Evolutionary conservation across 2,113 vertebrate species (phyloP).

Genomic region (Leptobrachium ailaonicum): DNA sequence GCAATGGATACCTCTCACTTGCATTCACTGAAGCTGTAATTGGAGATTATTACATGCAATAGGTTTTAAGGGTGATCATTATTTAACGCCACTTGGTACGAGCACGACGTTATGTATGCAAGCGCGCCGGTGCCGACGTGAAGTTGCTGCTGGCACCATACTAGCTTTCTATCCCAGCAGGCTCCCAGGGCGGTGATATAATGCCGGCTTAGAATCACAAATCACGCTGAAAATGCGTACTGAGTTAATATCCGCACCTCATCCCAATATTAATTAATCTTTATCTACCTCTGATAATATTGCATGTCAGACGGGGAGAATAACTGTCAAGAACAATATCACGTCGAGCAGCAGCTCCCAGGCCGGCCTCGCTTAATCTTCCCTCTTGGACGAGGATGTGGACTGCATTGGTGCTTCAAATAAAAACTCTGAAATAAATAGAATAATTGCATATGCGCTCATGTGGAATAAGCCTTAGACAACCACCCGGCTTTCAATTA

Average conservation of each 20-base stretch:
- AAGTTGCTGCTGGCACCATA: too few relatives aligned
- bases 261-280: constrained; percentile 31
- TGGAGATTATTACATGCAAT: too few relatives aligned
- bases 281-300: constrained; percentile 6
- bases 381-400: neutral
- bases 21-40: too few relatives aligned
- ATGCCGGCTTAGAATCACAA: constrained; percentile 1
- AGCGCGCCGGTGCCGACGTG: too few relatives aligned
- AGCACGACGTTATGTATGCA: too few relatives aligned
- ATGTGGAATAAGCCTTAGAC: too few relatives aligned
- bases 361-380: neutral
- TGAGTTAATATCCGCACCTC: constrained; percentile 32
- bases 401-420: neutral
- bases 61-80: too few relatives aligned
- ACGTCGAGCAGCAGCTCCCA: neutral
- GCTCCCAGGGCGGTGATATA: constrained; percentile 7
- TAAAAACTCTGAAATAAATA: neutral
- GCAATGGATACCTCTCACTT: too few relatives aligned
- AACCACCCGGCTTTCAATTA: neutral
- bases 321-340: neutral
- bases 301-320: neutral
- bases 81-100: too few relatives aligned
- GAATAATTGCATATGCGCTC: neutral
- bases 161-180: neutral
- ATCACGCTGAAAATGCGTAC: constrained; percentile 11